These are phyloP conservation scores for Hypsibius dujardini DNA, from an alignment of 1,140 invertebrate species.

Conservation along the genomic window DNA sequence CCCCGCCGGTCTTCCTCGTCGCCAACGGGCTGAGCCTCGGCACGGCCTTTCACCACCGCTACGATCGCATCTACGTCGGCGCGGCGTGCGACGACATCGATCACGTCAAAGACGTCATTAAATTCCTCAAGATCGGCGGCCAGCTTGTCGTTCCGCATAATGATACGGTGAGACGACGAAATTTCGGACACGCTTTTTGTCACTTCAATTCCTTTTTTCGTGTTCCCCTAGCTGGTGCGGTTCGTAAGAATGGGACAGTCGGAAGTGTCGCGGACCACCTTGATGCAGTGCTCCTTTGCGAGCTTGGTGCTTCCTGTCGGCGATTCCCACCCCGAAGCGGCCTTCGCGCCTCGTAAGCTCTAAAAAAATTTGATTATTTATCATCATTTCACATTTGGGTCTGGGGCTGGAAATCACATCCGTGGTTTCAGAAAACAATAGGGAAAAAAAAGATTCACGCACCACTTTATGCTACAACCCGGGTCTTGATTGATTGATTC, in stretches of 20 bases:
- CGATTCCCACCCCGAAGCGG: too few species aligned
- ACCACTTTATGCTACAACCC: too few species aligned
- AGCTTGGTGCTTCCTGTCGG: background rate
- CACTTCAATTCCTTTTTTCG: constrained; percentile 16
- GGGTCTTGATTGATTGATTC: too few species aligned
- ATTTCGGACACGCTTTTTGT: background rate
- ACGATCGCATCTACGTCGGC: constrained; percentile 76
- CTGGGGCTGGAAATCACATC: too few species aligned
- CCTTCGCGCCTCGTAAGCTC: too few species aligned
- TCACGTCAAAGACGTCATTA: constrained; percentile 54
- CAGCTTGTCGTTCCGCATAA: constrained; percentile 21
- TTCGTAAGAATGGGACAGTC: constrained; percentile 28
- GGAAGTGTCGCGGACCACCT: constrained; percentile 42
- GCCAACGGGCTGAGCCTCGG: constrained; percentile 60
- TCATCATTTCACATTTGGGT: too few species aligned
- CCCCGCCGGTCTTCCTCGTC: constrained; percentile 56
- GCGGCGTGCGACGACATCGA: constrained; percentile 51
- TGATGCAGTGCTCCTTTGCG: constrained; percentile 62
- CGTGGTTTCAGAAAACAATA: too few species aligned
- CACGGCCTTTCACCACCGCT: constrained; percentile 40
- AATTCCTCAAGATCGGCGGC: constrained; percentile 44
- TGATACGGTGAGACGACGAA: background rate
- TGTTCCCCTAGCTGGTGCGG: constrained; percentile 22
- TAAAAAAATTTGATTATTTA: too few species aligned
- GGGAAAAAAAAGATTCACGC: too few species aligned